Percentiles rank a stretch among this genome's conserved stretches.
phyloP scores from a whole-genome alignment of 2,888 invertebrate genomes.

The Alcis repandata region DNA sequence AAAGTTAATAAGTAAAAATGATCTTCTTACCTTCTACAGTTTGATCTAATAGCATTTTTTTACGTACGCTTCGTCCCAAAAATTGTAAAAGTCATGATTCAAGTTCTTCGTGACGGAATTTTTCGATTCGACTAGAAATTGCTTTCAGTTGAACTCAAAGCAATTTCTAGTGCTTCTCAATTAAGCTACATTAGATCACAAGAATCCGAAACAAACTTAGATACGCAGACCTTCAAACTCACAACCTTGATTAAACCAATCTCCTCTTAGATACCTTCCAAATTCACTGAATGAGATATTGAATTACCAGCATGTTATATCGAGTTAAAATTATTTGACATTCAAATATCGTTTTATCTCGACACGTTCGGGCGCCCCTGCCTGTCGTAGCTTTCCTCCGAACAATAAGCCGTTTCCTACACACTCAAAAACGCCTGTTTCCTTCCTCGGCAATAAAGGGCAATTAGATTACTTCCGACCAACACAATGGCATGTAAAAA shows the following conservation, averaged over 20 bases:
- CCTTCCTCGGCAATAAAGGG: conserved; percentile 71
- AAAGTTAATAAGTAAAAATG: too few species aligned
- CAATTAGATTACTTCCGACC: conserved; percentile 79
- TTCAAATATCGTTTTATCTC: conserved; percentile 6
- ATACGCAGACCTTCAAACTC: conserved; percentile 1
- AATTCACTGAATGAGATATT: neutral
- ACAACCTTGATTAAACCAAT: conserved; percentile 3
- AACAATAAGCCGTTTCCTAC: conserved; percentile 60
- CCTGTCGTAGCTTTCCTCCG: conserved; percentile 40
- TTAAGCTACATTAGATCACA: neutral
- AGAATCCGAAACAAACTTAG: conserved; percentile 4
- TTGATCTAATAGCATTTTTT: too few species aligned
- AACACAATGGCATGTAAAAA: conserved; percentile 78
- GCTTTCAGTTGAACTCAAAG: too few species aligned
- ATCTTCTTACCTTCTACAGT: neutral
- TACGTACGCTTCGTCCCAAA: too few species aligned
- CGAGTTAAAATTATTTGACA: neutral
- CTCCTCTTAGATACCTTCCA: neutral
- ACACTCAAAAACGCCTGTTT: conserved; percentile 70
- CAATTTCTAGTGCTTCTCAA: neutral
- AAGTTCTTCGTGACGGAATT: neutral
- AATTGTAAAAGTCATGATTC: neutral
- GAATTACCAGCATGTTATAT: neutral
- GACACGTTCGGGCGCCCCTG: conserved; percentile 9
- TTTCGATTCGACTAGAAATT: neutral